These are phyloP conservation scores for Platorchestia sp. DNA, from an alignment of 1,140 invertebrate genomes.

Conservation along the genomic window DNA sequence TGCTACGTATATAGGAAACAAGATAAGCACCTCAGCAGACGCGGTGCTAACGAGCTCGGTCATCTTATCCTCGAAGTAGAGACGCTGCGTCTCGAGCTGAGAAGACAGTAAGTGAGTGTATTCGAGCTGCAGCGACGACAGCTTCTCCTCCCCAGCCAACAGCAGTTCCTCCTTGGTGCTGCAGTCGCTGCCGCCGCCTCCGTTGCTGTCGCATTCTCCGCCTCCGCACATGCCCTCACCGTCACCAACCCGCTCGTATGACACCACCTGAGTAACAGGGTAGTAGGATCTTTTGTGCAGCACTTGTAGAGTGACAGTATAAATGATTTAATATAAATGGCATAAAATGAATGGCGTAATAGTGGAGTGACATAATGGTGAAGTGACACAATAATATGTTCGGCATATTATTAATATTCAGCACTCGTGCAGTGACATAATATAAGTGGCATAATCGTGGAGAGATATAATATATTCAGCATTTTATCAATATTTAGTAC, in stretches of 20 bases:
- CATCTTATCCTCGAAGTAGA: slow-evolving; percentile 82
- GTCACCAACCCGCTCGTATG: slow-evolving; percentile 60
- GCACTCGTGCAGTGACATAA: too few relatives aligned
- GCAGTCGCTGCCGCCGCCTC: slow-evolving; percentile 25
- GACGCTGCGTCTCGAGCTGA: slow-evolving; percentile 94
- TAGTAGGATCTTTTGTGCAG: too few relatives aligned
- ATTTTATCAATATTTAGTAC: too few relatives aligned
- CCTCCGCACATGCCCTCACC: slow-evolving; percentile 32
- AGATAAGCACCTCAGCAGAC: slow-evolving; percentile 60
- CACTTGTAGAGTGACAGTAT: too few relatives aligned
- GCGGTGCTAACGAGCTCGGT: slow-evolving; percentile 70
- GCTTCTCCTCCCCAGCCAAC: slow-evolving; percentile 83
- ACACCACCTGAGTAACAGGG: slow-evolving; percentile 59
- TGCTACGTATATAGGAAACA: too few relatives aligned
- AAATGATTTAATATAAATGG: too few relatives aligned
- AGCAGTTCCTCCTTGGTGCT: slow-evolving; percentile 63
- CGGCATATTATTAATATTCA: too few relatives aligned
- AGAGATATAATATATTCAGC: too few relatives aligned
- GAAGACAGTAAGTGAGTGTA: slow-evolving; percentile 97
- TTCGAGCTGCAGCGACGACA: slow-evolving; percentile 93
- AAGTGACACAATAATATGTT: too few relatives aligned
- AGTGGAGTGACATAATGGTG: too few relatives aligned
- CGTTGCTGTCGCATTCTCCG: slow-evolving; percentile 38
- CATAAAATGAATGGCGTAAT: too few relatives aligned
- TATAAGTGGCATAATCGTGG: too few relatives aligned